These are phyloP conservation scores for Alitta virens DNA, from an alignment of 2,888 invertebrate genomes.

Conservation along the genomic window DNA sequence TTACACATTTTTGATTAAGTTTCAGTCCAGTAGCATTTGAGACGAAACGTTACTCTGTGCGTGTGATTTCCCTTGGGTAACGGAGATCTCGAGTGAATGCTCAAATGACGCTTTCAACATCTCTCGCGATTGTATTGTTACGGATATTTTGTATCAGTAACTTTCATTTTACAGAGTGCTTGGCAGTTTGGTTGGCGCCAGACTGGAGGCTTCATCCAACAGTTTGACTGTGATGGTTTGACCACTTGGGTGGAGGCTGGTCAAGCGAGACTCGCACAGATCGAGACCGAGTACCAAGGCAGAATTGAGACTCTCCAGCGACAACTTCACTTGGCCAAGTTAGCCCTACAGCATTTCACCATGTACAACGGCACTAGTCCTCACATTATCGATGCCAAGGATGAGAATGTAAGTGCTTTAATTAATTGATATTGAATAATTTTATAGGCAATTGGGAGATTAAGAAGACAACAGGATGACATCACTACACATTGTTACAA, in stretches of 20 bases:
- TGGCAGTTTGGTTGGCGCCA: slow-evolving; percentile 5
- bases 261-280: slow-evolving; percentile 77
- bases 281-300: slow-evolving; percentile 64
- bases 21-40: too few relatives aligned
- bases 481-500: too few relatives aligned
- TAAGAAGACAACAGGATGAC: too few relatives aligned
- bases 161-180: slow-evolving; percentile 1
- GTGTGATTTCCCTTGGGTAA: too few relatives aligned
- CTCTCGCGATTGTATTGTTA: too few relatives aligned
- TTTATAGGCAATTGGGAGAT: too few relatives aligned
- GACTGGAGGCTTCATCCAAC: not conserved
- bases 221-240: slow-evolving; percentile 64
- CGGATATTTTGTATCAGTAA: too few relatives aligned
- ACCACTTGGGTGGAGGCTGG: slow-evolving; percentile 71
- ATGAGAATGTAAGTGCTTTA: slow-evolving; percentile 24
- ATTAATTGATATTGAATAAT: too few relatives aligned
- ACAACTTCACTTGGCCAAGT: slow-evolving; percentile 75
- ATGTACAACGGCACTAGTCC: slow-evolving; percentile 32
- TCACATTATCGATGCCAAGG: slow-evolving; percentile 14
- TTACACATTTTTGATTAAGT: too few relatives aligned
- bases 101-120: too few relatives aligned
- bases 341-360: slow-evolving; percentile 65
- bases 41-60: too few relatives aligned
- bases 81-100: too few relatives aligned
- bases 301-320: slow-evolving; percentile 74